Evolutionary conservation across 2,888 invertebrate genomes (phyloP).

Genomic region (Phymatocera aterrima): DNA sequence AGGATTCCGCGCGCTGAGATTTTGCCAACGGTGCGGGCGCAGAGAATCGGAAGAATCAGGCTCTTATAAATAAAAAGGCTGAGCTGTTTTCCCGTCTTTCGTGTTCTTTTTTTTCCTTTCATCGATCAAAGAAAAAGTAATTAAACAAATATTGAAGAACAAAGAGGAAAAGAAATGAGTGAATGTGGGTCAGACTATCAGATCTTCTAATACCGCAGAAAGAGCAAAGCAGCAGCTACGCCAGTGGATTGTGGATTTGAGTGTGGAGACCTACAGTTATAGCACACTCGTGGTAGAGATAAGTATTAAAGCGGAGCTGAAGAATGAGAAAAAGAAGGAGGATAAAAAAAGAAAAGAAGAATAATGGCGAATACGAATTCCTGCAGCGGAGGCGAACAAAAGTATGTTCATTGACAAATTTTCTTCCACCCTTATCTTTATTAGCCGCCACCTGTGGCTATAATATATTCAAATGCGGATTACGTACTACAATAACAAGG

Average conservation of each 20-base stretch:
- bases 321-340: not conserved
- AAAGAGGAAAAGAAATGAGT: not conserved
- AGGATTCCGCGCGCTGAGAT: slow-evolving; percentile 34
- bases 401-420: not conserved
- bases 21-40: slow-evolving; percentile 19
- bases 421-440: not conserved
- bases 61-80: not conserved
- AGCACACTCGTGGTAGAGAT: not conserved
- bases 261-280: too few relatives aligned
- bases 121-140: too few relatives aligned
- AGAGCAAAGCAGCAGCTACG: not conserved
- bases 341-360: not conserved
- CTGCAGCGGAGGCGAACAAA: not conserved
- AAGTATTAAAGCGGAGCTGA: not conserved
- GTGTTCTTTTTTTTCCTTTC: not conserved
- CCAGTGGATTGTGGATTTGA: not conserved
- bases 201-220: too few relatives aligned
- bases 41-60: not conserved
- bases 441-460: slow-evolving; percentile 11
- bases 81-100: not conserved
- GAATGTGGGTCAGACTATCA: too few relatives aligned
- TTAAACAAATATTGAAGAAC: too few relatives aligned
- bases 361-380: not conserved
- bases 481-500: not conserved
- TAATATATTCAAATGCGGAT: not conserved